Evolutionary conservation across 2,888 invertebrate species (phyloP).

Genomic region (Eupithecia subumbrata): DNA sequence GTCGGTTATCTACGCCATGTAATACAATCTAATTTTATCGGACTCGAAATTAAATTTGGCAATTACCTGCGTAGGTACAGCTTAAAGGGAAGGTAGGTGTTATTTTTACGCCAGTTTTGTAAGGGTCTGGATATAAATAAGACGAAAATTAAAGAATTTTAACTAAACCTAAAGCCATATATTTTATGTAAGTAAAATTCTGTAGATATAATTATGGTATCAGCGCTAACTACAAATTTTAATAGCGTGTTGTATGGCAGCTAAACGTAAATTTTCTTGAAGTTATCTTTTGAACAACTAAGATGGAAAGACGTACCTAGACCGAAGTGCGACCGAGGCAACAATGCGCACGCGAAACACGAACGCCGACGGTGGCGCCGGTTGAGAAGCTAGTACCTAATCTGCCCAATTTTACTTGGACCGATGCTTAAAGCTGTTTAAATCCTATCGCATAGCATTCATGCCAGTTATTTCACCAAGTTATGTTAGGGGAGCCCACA

Average conservation of each 20-base stretch:
- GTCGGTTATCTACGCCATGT: slow-evolving; percentile 34
- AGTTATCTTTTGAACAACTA: no score
- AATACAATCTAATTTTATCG: slow-evolving; percentile 14
- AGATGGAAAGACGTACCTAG: no score
- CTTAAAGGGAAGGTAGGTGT: not conserved
- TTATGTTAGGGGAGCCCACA: not conserved
- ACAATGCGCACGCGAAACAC: no score
- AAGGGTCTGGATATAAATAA: not conserved
- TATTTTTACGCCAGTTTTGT: not conserved
- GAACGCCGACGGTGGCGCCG: no score
- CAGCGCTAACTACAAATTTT: no score
- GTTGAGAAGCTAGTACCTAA: no score
- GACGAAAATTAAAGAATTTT: not conserved
- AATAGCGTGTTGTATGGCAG: no score
- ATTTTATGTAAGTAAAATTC: no score
- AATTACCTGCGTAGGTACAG: slow-evolving; percentile 1
- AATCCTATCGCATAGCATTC: not conserved
- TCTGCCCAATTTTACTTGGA: no score
- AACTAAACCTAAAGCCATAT: not conserved
- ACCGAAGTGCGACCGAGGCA: no score
- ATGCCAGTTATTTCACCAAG: slow-evolving; percentile 1
- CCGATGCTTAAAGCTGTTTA: not conserved
- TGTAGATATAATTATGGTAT: no score
- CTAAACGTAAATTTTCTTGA: no score
- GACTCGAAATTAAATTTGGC: slow-evolving; percentile 19